A percentile compares a stretch with the other conserved stretches of the same genome.
phyloP scores from a whole-genome alignment of 2,888 invertebrate genomes.

The Amblyjoppa fuscipennis region DNA sequence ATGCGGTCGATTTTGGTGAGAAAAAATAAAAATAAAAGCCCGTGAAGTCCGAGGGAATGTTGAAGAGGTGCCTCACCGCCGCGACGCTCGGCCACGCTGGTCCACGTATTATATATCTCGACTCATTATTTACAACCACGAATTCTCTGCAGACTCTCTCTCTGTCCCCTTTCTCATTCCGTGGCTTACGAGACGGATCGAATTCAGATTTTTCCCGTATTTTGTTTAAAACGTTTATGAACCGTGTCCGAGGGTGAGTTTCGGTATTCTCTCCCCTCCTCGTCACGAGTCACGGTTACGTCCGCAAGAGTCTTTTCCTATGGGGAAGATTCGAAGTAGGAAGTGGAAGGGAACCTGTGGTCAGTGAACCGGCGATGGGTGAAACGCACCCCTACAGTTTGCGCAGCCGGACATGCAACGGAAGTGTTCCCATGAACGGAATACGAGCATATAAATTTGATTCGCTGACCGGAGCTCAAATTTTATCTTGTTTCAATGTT shows the following conservation, averaged over 20 bases:
- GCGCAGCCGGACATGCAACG: slow-evolving; percentile 81
- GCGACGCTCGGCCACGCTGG: slow-evolving; percentile 32
- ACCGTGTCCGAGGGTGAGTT: slow-evolving; percentile 81
- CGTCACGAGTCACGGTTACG: slow-evolving; percentile 32
- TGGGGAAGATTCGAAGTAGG: slow-evolving; percentile 57
- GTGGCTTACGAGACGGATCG: slow-evolving; percentile 68
- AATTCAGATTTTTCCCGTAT: slow-evolving; percentile 81
- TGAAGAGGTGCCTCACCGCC: not conserved
- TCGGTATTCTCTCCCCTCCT: slow-evolving; percentile 59
- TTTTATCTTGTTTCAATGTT: slow-evolving; percentile 16
- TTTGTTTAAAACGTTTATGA: slow-evolving; percentile 84
- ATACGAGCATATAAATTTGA: slow-evolving; percentile 64
- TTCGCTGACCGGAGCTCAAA: slow-evolving; percentile 62
- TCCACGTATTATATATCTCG: slow-evolving; percentile 19
- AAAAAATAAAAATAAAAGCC: slow-evolving; percentile 57
- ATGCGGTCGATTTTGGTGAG: slow-evolving; percentile 76
- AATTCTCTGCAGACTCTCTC: slow-evolving; percentile 16
- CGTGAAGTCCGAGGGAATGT: slow-evolving; percentile 66
- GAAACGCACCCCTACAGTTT: slow-evolving; percentile 76
- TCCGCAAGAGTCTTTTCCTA: slow-evolving; percentile 36
- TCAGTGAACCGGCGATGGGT: slow-evolving; percentile 64
- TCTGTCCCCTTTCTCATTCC: slow-evolving; percentile 36
- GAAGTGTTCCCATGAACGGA: slow-evolving; percentile 78
- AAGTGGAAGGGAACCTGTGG: slow-evolving; percentile 60
- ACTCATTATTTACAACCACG: slow-evolving; percentile 66